These are phyloP conservation scores for Phenganax stokvisi DNA, from an alignment of 92 coral and sea anemone genomes.

Conservation along the genomic window DNA sequence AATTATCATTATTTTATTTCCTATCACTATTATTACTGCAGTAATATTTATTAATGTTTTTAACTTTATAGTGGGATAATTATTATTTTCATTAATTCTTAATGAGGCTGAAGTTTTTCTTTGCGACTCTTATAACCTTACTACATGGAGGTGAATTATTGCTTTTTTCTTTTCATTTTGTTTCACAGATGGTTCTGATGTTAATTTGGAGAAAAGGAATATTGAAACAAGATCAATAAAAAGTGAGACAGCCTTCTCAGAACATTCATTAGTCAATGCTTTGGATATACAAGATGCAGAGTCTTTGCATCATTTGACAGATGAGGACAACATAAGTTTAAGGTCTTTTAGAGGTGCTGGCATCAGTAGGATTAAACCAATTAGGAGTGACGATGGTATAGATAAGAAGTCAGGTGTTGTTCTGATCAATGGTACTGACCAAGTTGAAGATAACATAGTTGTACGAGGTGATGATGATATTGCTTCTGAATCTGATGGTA, in stretches of 20 bases:
- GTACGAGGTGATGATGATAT: slow-evolving; percentile 44
- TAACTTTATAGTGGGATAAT: neutral
- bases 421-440: slow-evolving; percentile 19
- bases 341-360: slow-evolving; percentile 31
- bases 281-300: slow-evolving; percentile 21
- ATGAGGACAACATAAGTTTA: neutral
- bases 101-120: too few species aligned
- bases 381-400: neutral
- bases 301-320: slow-evolving; percentile 6
- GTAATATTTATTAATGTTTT: neutral
- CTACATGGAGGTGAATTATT: neutral
- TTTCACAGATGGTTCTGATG: slow-evolving; percentile 50
- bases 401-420: neutral
- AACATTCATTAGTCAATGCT: slow-evolving; percentile 19
- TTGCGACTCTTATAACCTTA: too few species aligned
- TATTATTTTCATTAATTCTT: too few species aligned
- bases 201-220: neutral
- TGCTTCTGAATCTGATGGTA: slow-evolving; percentile 3
- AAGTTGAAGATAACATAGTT: slow-evolving; percentile 26
- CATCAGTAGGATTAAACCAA: neutral
- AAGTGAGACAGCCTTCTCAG: neutral
- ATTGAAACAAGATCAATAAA: neutral
- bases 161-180: neutral
- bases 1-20: neutral
- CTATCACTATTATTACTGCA: neutral